Evolutionary conservation across 2,113 vertebrate genomes (phyloP).

Genomic region (Pygoscelis antarcticus): DNA sequence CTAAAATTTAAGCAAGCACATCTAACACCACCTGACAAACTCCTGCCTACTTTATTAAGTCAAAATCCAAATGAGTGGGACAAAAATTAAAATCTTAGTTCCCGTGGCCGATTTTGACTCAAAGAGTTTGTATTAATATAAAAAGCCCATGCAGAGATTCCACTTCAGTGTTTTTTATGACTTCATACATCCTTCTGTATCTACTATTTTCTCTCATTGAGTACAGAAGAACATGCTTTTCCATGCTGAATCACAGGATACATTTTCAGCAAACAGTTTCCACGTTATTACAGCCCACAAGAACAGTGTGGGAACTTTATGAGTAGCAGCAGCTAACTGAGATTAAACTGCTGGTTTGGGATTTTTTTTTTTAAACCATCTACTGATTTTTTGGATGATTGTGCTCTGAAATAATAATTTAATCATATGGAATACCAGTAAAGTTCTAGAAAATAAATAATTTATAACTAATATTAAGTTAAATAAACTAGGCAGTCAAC

Average conservation of each 20-base stretch:
- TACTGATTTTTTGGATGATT: conserved; percentile 47
- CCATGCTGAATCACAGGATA: conserved; percentile 29
- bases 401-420: conserved; percentile 64
- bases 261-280: conserved; percentile 41
- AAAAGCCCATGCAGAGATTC: not conserved
- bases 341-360: conserved; percentile 49
- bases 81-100: not conserved
- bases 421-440: conserved; percentile 53
- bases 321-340: conserved; percentile 37
- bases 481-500: conserved; percentile 62
- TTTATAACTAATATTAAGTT: conserved; percentile 61
- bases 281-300: conserved; percentile 39
- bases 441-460: conserved; percentile 57
- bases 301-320: conserved; percentile 60
- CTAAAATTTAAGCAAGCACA: not conserved
- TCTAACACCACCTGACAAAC: not conserved
- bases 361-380: not conserved
- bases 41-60: not conserved
- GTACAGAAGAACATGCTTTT: conserved; percentile 13
- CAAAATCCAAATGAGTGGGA: not conserved
- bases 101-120: not conserved
- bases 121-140: not conserved
- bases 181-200: not conserved
- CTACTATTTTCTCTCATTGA: conserved; percentile 55
- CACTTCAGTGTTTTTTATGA: conserved; percentile 33